Conservation (phyloP, 53 echinoderm and acorn worm genomes). For the Temnopleurus reevesii region DNA sequence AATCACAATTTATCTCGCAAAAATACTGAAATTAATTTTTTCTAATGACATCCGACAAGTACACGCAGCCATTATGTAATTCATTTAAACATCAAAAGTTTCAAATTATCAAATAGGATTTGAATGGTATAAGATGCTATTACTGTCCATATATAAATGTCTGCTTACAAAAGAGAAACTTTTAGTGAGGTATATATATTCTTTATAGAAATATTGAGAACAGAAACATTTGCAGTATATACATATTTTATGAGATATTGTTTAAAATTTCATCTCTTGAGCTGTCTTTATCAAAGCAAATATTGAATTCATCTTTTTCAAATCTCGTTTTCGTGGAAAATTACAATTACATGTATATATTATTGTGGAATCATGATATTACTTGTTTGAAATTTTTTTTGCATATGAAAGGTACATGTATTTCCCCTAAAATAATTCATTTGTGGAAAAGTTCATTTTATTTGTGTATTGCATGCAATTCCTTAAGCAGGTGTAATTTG, state of each 20-base stretch:
- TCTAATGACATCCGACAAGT: background rate
- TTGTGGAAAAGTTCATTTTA: too few relatives aligned
- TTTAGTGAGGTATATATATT: conserved; percentile 22
- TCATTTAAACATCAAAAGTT: background rate
- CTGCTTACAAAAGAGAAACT: background rate
- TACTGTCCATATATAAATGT: conserved; percentile 11
- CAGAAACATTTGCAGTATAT: conserved; percentile 11
- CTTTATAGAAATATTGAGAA: conserved; percentile 29
- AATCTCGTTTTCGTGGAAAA: background rate
- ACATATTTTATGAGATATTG: conserved; percentile 7
- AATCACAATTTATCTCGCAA: conserved; percentile 3
- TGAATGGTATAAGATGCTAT: background rate
- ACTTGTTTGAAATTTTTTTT: background rate
- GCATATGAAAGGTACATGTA: too few relatives aligned
- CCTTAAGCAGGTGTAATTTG: too few relatives aligned
- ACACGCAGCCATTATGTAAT: background rate
- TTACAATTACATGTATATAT: background rate
- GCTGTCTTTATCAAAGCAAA: background rate
- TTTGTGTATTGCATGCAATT: background rate
- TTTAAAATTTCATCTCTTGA: background rate
- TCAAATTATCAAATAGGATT: background rate
- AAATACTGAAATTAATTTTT: conserved; percentile 3
- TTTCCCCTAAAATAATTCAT: too few relatives aligned
- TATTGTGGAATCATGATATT: too few relatives aligned
- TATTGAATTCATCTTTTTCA: background rate